These are phyloP conservation scores for Ammodytes dubius DNA, from an alignment of 2,113 vertebrate species.

Conservation along the genomic window DNA sequence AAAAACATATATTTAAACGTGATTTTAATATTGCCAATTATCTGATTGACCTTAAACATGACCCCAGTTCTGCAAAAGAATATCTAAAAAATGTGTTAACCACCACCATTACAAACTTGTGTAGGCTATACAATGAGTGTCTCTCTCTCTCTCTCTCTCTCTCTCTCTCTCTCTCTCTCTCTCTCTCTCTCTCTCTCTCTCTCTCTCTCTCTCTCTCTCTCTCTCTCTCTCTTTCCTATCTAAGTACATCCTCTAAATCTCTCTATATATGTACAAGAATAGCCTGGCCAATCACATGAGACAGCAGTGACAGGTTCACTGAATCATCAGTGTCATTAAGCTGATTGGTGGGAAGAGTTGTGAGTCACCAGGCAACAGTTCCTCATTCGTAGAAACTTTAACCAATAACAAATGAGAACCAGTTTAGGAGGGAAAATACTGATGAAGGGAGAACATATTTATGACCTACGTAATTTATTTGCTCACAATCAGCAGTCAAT, in stretches of 20 bases:
- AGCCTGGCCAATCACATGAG: constrained; percentile 65
- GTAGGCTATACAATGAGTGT: neutral
- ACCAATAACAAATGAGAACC: constrained; percentile 20
- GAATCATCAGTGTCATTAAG: constrained; percentile 20
- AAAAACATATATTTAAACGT: neutral
- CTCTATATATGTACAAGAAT: constrained; percentile 78
- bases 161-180: neutral
- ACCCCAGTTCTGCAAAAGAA: neutral
- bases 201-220: neutral
- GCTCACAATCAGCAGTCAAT: neutral
- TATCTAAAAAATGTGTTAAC: too few species aligned
- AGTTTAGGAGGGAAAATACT: constrained; percentile 20
- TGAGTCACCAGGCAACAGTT: constrained; percentile 65
- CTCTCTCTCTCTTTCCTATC: neutral
- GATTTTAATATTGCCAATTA: neutral
- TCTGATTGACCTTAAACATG: neutral
- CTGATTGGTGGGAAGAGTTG: constrained; percentile 46
- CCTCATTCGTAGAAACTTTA: constrained; percentile 38
- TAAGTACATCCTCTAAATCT: constrained; percentile 26
- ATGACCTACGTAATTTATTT: neutral
- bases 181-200: constrained; percentile 5
- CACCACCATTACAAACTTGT: neutral
- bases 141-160: constrained; percentile 1
- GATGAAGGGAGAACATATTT: neutral
- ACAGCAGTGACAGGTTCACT: constrained; percentile 19